phyloP scores from a whole-genome alignment of 1,140 invertebrate species.

The Apis mellifera region Amel_HAv3.1 CM009941.2:10385501-10386000 shows the following conservation, averaged over 20 bases:
- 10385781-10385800: neutral
- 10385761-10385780: neutral
- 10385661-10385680: slow-evolving; percentile 78
- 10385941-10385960: neutral
- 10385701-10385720: slow-evolving; percentile 61
- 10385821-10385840: slow-evolving; percentile 40
- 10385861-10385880: slow-evolving; percentile 35
- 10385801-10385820: neutral
- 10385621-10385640: slow-evolving; percentile 77
- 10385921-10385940: slow-evolving; percentile 32
- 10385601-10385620: slow-evolving; percentile 54
- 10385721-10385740: slow-evolving; percentile 28
- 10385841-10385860: slow-evolving; percentile 58
- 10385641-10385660: slow-evolving; percentile 75
- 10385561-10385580: slow-evolving; percentile 55
- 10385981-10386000: too few relatives aligned
- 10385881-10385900: neutral
- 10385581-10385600: slow-evolving; percentile 73
- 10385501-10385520: slow-evolving; percentile 1
- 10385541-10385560: slow-evolving; percentile 69
- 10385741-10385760: neutral
- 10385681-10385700: slow-evolving; percentile 69
- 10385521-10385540: slow-evolving; percentile 44
- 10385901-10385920: slow-evolving; percentile 7
- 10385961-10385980: too few relatives aligned